Base-by-base conservation (phyloP, 2,888 invertebrate genomes). In the Tenthredo livida region DNA sequence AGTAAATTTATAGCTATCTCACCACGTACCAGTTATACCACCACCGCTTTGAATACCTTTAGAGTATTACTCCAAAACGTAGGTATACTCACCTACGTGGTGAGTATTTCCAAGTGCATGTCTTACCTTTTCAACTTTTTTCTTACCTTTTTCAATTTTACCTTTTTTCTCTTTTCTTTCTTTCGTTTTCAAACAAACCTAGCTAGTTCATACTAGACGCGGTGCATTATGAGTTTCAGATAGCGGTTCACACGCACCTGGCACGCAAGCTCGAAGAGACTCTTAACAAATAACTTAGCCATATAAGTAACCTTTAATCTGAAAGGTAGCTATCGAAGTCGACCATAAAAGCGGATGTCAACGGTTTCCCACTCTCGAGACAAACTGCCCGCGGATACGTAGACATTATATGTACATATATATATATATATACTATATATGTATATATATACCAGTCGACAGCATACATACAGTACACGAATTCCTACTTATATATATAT, bases 281-380 rank as follows among this genome's bases (percentile, higher is more conserved):
- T 88, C 87, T 89, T 87, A 88, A 90, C 90, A 88, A 90, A 90
- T 89, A 89, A 88, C 89, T 87, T 88, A 72, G 82, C 90, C 90
- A 86, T 89, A 89, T 89, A 88, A 89, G 89, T 47, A 86, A 86
- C 86, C 85, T 86, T 90, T 88, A 89, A 90, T 90, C 89, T 88
- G 83, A 43, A 83, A 67, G 83, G 83, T 67, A 83, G 47, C 83
- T 43, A 83, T 83, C 83, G 83, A 83, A 80, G 25, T 70, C 83
- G 65, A 67, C 83, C 83, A 67, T 83, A 83, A 83, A 83, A 67
- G 47, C 83, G 83, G 67, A 83, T 83, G 83, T 67, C 83, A 83
- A 65, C 83, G 83, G 67, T 83, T 83, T 83, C 15, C 83, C 67
- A 67, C 67, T 83, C 40, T 47, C 17, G 47, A 25, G 43, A 83